These are phyloP conservation scores for Magallana nippona DNA, from an alignment of 2,888 invertebrate species.

Conservation along the genomic window DNA sequence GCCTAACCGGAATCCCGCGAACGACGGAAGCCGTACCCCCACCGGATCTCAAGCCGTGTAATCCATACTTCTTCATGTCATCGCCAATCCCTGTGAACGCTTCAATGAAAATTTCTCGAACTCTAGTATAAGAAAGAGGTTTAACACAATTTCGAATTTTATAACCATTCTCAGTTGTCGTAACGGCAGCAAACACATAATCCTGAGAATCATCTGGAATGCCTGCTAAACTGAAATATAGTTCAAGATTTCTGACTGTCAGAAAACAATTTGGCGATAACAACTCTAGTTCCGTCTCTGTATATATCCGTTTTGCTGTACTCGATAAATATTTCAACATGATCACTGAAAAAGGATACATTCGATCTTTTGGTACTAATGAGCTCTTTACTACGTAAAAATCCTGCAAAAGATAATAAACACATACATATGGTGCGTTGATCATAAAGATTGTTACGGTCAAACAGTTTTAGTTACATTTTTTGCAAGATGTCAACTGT, in stretches of 20 bases:
- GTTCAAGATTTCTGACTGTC: neutral
- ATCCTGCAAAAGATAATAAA: neutral
- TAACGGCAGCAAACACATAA: slow-evolving; percentile 13
- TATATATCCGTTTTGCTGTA: slow-evolving; percentile 41
- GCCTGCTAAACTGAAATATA: neutral
- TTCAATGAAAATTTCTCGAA: slow-evolving; percentile 38
- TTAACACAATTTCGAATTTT: slow-evolving; percentile 13
- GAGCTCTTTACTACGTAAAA: too few species aligned
- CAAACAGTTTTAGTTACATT: slow-evolving; percentile 18
- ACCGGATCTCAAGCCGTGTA: slow-evolving; percentile 39
- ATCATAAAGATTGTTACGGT: neutral
- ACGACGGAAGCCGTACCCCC: slow-evolving; percentile 29
- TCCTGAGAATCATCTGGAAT: slow-evolving; percentile 15
- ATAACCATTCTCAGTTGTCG: neutral
- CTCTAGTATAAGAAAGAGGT: slow-evolving; percentile 33
- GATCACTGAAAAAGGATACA: slow-evolving; percentile 18
- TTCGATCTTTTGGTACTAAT: slow-evolving; percentile 40
- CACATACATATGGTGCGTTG: slow-evolving; percentile 14
- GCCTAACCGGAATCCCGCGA: slow-evolving; percentile 31
- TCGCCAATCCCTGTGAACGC: slow-evolving; percentile 9
- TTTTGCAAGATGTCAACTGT: neutral
- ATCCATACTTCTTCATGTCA: neutral
- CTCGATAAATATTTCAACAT: slow-evolving; percentile 18
- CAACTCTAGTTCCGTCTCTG: slow-evolving; percentile 47
- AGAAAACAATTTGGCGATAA: neutral